Base-by-base conservation (phyloP, 92 coral and sea anemone genomes). In the Desmophyllum pertusum region DNA sequence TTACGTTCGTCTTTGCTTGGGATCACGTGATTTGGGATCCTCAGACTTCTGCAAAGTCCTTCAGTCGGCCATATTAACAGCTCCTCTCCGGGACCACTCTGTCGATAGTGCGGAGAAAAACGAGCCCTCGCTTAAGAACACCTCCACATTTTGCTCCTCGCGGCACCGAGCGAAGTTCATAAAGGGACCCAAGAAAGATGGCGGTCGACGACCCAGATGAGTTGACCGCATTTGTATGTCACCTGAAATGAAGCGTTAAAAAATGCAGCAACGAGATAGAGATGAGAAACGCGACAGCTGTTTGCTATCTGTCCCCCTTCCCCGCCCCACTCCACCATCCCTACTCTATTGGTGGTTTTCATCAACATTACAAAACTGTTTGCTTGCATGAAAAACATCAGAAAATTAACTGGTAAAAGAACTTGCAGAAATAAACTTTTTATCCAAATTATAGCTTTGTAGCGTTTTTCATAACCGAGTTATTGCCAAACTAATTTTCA, bases 11-110 rank as follows among this genome's bases (percentile, higher is more conserved):
- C 42, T 3, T 11, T n/a, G 63, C 52, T 76, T 0, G 38, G 81
- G 38, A 29, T 31, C 14, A 89, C 89, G 1, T 76, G 74, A 33
- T 87, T 85, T 43, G 93, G 88, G 57, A 96, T 55, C 11, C 91
- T 94, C 29, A 96, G 83, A 52, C 88, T 87, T 41, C 64, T 75
- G 81, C 94, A 77, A 62, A 94, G 80, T 52, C 84, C 70, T 43
- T 88, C 90, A 18, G 92, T 83, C 37, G 98, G 95, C 99, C 99
- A 96, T 57, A 91, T 82, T 59, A 94, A 76, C 91, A 96, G 83
- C 83, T 96, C 99, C 81, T 96, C 95, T 18, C 99, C 65, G 91
- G 85, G 39, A 73, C 81, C 77, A 96, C 82, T 73, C 87, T 91
- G 64, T 88, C 87, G 39, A 91, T 81, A 45, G 95, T 88, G 42